Conservation (phyloP, 2,888 invertebrate genomes). For the Cryptocheilus praepositus region DNA sequence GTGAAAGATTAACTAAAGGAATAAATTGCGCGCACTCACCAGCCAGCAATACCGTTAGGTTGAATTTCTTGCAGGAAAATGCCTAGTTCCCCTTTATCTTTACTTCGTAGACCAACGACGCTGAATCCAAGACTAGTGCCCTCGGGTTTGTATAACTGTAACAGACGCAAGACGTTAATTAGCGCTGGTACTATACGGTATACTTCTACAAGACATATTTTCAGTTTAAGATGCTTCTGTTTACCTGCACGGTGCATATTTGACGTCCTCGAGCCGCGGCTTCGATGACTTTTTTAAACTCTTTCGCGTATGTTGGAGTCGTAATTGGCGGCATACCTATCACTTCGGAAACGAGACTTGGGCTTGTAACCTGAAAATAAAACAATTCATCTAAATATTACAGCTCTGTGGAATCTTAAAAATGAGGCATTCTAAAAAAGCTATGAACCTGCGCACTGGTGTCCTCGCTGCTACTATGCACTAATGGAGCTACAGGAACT, state of each 20-base stretch:
- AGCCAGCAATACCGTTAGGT: constrained; percentile 80
- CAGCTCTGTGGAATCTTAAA: too few relatives aligned
- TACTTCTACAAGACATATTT: neutral
- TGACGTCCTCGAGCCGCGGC: constrained; percentile 79
- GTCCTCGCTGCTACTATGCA: constrained; percentile 72
- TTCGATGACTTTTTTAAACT: constrained; percentile 78
- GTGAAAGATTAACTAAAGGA: neutral
- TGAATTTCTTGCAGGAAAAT: constrained; percentile 83
- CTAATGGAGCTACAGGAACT: constrained; percentile 84
- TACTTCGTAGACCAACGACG: constrained; percentile 79
- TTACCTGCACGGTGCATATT: constrained; percentile 78
- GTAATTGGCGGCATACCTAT: constrained; percentile 76
- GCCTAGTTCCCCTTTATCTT: constrained; percentile 80
- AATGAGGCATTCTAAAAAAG: neutral
- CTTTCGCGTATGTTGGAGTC: constrained; percentile 77
- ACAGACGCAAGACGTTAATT: constrained; percentile 12
- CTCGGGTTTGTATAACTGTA: constrained; percentile 79
- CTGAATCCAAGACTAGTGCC: constrained; percentile 84
- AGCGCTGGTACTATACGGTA: neutral
- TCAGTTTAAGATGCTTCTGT: constrained; percentile 3
- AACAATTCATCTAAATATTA: neutral
- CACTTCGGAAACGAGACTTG: constrained; percentile 72
- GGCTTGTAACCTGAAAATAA: constrained; percentile 71
- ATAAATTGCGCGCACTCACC: constrained; percentile 74
- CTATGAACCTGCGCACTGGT: constrained; percentile 67